These are phyloP conservation scores for Puntigrus tetrazona DNA, from an alignment of 2,113 vertebrate genomes.

Conservation along the genomic window DNA sequence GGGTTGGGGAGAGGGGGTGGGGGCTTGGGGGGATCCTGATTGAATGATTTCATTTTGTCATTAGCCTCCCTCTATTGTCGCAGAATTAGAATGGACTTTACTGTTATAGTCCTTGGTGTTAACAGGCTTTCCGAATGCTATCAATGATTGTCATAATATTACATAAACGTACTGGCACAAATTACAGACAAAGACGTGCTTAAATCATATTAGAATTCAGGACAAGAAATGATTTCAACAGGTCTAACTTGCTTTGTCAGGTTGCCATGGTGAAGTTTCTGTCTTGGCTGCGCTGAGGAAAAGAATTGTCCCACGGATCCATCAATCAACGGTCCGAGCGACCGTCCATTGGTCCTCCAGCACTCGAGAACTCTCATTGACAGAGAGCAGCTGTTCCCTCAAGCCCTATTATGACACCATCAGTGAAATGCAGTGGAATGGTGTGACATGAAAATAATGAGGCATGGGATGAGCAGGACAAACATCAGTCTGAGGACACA, in stretches of 20 bases:
- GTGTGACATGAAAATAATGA: conserved; percentile 33
- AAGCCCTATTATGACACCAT: conserved; percentile 39
- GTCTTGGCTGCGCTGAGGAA: background rate
- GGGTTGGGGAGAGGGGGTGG: no score
- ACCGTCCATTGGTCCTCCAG: conserved; percentile 13
- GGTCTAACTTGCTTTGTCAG: background rate
- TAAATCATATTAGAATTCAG: background rate
- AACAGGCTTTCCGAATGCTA: background rate
- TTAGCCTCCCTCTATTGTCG: background rate
- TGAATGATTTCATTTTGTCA: background rate
- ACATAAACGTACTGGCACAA: background rate
- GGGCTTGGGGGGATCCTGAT: background rate
- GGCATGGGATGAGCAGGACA: conserved; percentile 18
- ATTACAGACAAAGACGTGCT: background rate
- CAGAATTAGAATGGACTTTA: background rate
- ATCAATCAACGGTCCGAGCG: background rate
- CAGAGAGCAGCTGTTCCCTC: conserved; percentile 33
- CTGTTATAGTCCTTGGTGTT: background rate
- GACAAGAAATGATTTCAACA: conserved; percentile 5
- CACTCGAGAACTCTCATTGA: background rate
- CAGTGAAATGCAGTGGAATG: conserved; percentile 9
- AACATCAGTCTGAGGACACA: conserved; percentile 25
- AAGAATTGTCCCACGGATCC: conserved; percentile 14
- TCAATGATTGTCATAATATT: background rate
- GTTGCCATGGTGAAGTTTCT: conserved; percentile 14